Evolutionary conservation across 2,113 vertebrate genomes (phyloP).

Genomic region (Nesogale talazaci): DNA sequence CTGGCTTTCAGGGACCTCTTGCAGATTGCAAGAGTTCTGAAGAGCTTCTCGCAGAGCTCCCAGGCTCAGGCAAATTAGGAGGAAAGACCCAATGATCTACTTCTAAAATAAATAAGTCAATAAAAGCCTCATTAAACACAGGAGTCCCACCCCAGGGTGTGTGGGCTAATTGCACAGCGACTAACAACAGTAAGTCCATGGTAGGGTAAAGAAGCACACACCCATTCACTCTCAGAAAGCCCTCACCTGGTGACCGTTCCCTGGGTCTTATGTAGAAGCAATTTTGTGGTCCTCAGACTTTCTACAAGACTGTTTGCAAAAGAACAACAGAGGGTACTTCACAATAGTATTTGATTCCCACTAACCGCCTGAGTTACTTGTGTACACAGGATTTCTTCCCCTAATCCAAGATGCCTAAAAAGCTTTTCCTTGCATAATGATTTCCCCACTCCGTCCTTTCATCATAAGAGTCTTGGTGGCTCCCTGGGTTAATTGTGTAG

Average conservation of each 20-base stretch:
- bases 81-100: background rate
- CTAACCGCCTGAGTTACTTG: too few relatives aligned
- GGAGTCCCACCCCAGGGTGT: background rate
- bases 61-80: background rate
- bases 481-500: too few relatives aligned
- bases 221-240: background rate
- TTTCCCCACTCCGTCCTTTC: too few relatives aligned
- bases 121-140: background rate
- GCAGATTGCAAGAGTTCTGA: background rate
- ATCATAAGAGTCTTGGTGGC: too few relatives aligned
- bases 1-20: background rate
- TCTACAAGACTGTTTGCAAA: background rate
- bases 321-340: background rate
- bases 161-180: background rate
- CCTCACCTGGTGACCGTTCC: background rate
- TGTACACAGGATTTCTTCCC: background rate
- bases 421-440: background rate
- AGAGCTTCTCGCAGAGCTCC: background rate
- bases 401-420: background rate
- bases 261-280: slow-evolving; percentile 9
- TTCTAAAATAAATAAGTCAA: background rate
- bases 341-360: too few relatives aligned
- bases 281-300: background rate
- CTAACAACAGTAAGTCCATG: background rate
- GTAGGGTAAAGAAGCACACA: background rate